These are phyloP conservation scores for Macrotrachela quadricornifera DNA, from an alignment of 1,140 invertebrate genomes.

Conservation along the genomic window DNA sequence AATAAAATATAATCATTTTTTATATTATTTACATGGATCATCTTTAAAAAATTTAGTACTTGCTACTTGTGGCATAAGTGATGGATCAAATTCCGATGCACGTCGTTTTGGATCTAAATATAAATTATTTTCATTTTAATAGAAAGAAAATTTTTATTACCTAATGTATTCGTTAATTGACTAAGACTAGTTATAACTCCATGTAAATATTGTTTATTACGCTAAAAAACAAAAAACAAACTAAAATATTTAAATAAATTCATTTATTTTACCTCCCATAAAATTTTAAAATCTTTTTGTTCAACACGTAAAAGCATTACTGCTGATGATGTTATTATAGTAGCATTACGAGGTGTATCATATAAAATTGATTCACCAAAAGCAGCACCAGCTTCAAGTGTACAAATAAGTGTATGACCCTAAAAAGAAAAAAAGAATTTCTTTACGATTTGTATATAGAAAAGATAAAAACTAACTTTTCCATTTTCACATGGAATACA, in stretches of 20 bases:
- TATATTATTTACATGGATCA: slow-evolving; percentile 3
- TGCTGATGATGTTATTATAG: slow-evolving; percentile 47
- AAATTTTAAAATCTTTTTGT: slow-evolving; percentile 48
- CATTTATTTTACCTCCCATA: slow-evolving; percentile 45
- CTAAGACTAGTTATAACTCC: slow-evolving; percentile 20
- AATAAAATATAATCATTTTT: not conserved
- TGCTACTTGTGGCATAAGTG: not conserved
- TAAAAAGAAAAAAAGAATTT: slow-evolving; percentile 16
- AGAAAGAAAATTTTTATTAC: too few species aligned
- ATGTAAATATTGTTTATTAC: slow-evolving; percentile 25
- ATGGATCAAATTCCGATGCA: slow-evolving; percentile 8
- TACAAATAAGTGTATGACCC: slow-evolving; percentile 43
- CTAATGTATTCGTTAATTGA: slow-evolving; percentile 9
- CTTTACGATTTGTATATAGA: too few species aligned
- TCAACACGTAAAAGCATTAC: slow-evolving; percentile 51
- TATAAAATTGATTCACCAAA: slow-evolving; percentile 53
- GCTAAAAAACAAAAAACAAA: slow-evolving; percentile 13
- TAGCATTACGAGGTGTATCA: slow-evolving; percentile 46
- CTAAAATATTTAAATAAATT: not conserved
- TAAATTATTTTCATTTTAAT: not conserved
- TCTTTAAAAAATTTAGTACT: not conserved
- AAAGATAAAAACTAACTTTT: slow-evolving; percentile 24
- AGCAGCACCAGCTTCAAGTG: slow-evolving; percentile 47
- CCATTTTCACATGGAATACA: slow-evolving; percentile 34
- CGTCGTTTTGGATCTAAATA: slow-evolving; percentile 6